Evolutionary conservation across 2,888 invertebrate genomes (phyloP), one percentile per base, ranked within the genome.

Genomic region (Protophormia terraenovae): DNA sequence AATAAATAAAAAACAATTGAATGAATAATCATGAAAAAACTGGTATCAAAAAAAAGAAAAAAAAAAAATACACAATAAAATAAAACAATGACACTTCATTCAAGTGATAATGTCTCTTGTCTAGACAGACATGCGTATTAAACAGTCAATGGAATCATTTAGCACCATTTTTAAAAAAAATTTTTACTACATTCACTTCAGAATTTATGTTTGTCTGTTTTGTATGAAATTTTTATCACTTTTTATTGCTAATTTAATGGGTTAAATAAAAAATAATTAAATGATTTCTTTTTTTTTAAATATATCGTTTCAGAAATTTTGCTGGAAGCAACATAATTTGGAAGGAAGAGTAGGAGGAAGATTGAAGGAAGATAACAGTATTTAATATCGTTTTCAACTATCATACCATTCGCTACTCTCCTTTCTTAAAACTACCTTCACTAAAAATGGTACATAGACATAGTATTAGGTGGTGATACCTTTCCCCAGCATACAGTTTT

Each of bases 41-140:
- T 50, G 41, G 38, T 64, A 75, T 64, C 16, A 58, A 35, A 58
- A n/a, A 8, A 77, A 24, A 24, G 22, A 45, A 83, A 80, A 75
- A 55, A 12, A 82, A 79, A 47, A 69, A 27, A 45, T 53, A 19
- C 35, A 0, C 19, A 64, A 62, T n/a, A 66, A 75, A 45, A 77
- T 67, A 86, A 84, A 83, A 77, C 82, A 87, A 86, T 86, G 80
- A 79, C 81, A 75, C 79, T 76, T 62, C 86, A 86, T 83, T 87
- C 76, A 86, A 86, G 84, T 82, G 86, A 87, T 87, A 87, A 86
- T 84, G 87, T 86, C 86, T 84, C 64, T 77, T 86, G 87, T 87
- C 87, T 87, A 88, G 87, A 88, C 87, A 87, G 82, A 86, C 76
- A 79, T 58, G 77, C 86, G 76, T 78, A 73, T 64, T 79, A 58